These are phyloP conservation scores for Anseranas semipalmata DNA, from an alignment of 2,113 vertebrate genomes.

Conservation along the genomic window DNA sequence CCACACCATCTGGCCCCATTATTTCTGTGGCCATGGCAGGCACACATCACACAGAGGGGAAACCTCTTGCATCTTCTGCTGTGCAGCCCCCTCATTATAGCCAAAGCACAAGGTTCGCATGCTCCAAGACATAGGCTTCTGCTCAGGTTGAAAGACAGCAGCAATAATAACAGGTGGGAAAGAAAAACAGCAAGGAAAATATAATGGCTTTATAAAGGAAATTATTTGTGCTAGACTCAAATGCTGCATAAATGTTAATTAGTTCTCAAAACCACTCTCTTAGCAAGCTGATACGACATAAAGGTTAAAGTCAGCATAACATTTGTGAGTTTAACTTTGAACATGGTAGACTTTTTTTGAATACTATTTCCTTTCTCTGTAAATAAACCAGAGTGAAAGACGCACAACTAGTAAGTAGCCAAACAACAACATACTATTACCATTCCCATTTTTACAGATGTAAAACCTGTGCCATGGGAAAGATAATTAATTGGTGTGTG, in stretches of 20 bases:
- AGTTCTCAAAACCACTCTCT: background rate
- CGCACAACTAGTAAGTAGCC: background rate
- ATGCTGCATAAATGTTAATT: background rate
- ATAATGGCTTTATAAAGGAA: background rate
- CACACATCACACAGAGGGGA: background rate
- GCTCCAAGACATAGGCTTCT: conserved; percentile 33
- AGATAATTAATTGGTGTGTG: background rate
- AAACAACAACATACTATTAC: background rate
- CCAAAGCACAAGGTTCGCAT: conserved; percentile 15
- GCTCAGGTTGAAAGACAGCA: conserved; percentile 19
- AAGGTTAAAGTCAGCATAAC: background rate
- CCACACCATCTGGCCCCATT: conserved; percentile 52
- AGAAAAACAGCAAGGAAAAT: conserved; percentile 7
- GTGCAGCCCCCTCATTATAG: conserved; percentile 9
- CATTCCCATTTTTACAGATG: background rate
- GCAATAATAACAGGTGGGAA: background rate
- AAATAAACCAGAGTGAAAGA: background rate
- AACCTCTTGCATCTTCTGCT: conserved; percentile 47
- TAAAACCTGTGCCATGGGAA: background rate
- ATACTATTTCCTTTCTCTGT: background rate
- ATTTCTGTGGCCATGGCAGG: conserved; percentile 8
- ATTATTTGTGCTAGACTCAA: conserved; percentile 4
- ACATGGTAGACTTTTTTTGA: background rate
- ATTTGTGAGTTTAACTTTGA: background rate
- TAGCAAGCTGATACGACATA: background rate